Conservation (phyloP, 2,113 vertebrate genomes). For the Tenrec ecaudatus region DNA sequence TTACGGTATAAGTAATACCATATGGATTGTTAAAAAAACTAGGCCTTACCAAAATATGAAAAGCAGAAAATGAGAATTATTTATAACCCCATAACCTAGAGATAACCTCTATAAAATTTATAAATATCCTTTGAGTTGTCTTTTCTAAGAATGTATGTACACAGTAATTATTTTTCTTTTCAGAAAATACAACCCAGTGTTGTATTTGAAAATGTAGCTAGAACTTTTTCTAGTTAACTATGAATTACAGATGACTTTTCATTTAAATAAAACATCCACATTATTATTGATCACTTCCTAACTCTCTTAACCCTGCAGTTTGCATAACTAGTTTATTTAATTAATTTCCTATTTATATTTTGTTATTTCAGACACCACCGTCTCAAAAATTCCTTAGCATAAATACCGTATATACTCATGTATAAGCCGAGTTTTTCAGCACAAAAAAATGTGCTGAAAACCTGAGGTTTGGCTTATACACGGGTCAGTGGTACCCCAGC, state of each 20-base stretch:
- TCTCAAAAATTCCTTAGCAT: constrained; percentile 34
- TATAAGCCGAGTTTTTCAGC: too few species aligned
- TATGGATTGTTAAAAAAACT: constrained; percentile 48
- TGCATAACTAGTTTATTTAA: neutral
- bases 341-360: constrained; percentile 35
- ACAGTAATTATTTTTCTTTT: neutral
- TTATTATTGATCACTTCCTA: constrained; percentile 32
- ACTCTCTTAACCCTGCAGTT: constrained; percentile 24
- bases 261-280: constrained; percentile 37
- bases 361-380: constrained; percentile 11
- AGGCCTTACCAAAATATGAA: constrained; percentile 30
- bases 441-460: too few species aligned
- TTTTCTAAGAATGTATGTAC: neutral
- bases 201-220: neutral
- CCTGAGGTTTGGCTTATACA: too few species aligned
- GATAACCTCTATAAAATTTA: neutral
- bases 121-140: constrained; percentile 32
- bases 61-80: constrained; percentile 51
- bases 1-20: constrained; percentile 33
- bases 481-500: too few species aligned
- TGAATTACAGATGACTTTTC: neutral
- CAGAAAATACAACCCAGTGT: constrained; percentile 24
- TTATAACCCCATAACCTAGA: constrained; percentile 34
- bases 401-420: too few species aligned
- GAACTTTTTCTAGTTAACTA: constrained; percentile 28